phyloP scores from a whole-genome alignment of 2,113 vertebrate genomes.

The Strix uralensis region DNA sequence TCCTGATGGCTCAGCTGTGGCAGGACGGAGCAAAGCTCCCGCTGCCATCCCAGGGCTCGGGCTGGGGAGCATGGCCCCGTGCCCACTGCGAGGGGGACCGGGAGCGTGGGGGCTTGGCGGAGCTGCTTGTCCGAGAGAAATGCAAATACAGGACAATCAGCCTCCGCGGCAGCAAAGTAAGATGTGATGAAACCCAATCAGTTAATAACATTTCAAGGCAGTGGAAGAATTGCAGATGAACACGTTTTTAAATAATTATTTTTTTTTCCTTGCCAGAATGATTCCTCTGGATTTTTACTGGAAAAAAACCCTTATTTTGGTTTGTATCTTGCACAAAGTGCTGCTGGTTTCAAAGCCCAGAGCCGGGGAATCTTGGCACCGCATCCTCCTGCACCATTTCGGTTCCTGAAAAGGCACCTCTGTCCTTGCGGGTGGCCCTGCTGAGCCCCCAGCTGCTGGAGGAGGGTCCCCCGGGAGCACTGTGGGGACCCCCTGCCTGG shows the following conservation, averaged over 20 bases:
- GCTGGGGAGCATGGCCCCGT: background rate
- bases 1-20: rapidly evolving
- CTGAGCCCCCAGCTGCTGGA: background rate
- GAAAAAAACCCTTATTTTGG: background rate
- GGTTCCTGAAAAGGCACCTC: background rate
- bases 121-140: slow-evolving; percentile 4
- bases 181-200: slow-evolving; percentile 55
- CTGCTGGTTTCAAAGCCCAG: background rate
- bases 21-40: background rate
- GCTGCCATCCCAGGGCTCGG: background rate
- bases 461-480: background rate
- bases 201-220: slow-evolving; percentile 31
- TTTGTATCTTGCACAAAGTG: background rate
- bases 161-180: background rate
- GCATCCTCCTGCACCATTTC: rapidly evolving
- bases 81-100: background rate
- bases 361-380: rapidly evolving
- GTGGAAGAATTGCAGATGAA: slow-evolving; percentile 30
- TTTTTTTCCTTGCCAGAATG: background rate
- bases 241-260: background rate
- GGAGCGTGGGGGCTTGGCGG: rapidly evolving
- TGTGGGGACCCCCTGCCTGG: rapidly evolving
- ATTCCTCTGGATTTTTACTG: background rate
- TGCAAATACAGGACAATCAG: slow-evolving; percentile 43
- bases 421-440: rapidly evolving